Evolutionary conservation across 2,113 vertebrate species (phyloP), one percentile per base, ranked within the genome.

Genomic region (Talpa occidentalis): DNA sequence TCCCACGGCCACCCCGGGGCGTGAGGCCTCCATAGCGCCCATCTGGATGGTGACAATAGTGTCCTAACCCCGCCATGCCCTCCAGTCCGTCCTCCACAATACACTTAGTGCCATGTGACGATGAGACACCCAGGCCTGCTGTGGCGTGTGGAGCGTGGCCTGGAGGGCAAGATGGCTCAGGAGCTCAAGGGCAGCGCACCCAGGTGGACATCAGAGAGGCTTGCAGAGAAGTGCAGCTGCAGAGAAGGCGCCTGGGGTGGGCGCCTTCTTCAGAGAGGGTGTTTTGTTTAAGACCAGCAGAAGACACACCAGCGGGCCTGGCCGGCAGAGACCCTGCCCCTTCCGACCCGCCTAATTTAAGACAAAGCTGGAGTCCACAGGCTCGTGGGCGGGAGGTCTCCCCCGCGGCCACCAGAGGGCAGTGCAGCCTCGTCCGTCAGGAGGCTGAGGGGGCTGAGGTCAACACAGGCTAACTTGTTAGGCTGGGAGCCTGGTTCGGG

Each of bases 151-250:
- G 52, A 3, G 52, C 3, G 15, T 52, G 49, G 49, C 2, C 49
- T 12, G 49, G 15, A 52, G 11, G 8, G 47, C 47, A 44, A 2
- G 47, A 4, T 21, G 52, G 52, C 16, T 54, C 52, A 54, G 16
- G 52, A 54, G 19, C 2, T 21, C 52, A 54, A 54, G 15, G 15
- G 64, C 1, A 0, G 37, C 11, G 37, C 49, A 40, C 47, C 14
- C 12, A 21, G 37, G 62, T n/a, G 37, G 24, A 26, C 26, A 4
- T 24, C 1, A 24, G 80, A 30, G 49, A 44, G 54, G 28, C 69
- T 14, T 2, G 2, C 1, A 69, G 47, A n/a, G n/a, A n/a, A 62
- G 59, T 1, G 54, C 8, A 1, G 10, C 3, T 8, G 24, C 52
- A n/a, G 1, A 44, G n/a, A n/a, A n/a, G n/a, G n/a, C n/a, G n/a